Evolutionary conservation across 2,888 invertebrate species (phyloP), one percentile per base, ranked within the genome.

Genomic region (Oligia latruncula): DNA sequence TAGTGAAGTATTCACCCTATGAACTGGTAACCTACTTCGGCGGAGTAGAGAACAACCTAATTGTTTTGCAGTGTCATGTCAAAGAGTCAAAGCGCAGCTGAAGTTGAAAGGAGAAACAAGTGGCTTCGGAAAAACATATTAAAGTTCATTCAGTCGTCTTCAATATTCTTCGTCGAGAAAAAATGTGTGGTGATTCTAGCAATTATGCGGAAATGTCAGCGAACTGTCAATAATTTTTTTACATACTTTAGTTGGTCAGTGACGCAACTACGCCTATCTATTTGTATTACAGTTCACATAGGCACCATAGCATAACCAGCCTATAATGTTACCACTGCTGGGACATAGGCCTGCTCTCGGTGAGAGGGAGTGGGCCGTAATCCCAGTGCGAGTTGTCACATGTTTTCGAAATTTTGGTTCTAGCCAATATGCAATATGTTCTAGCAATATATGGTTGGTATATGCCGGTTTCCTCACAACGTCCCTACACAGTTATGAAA

Each of bases 21-120:
- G 35, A 83, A 76, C 83, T 60, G 46, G 35, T 83, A 66, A 71
- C 81, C 73, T 79, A 79, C 62, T 85, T 74, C 55, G 55, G 29
- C 23, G 65, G 23, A 23, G n/a, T 40, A 35, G 35, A 70, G 74
- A 58, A 74, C 60, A 84, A 78, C 4, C 55, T 78, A 81, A 85
- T 85, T 85, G 74, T 71, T 67, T 82, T 85, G 66, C 49, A 49
- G 62, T 73, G 55, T 55, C 80, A 66, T 71, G 49, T 62, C 65
- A 79, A 84, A 71, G 55, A 74, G 40, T 62, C 70, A 74, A 84
- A 71, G 55, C 55, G 40, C 70, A 71, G 81, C 85, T 74, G 71
- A 40, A 62, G 40, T 74, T 62, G 71, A 80, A 84, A 74, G 29
- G 40, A 71, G n/a, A 60, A 52, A 46, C 5, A 23, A 64, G 29